Base-by-base conservation (phyloP, 2,113 vertebrate species). In the Protobothrops flavoviridis region DNA sequence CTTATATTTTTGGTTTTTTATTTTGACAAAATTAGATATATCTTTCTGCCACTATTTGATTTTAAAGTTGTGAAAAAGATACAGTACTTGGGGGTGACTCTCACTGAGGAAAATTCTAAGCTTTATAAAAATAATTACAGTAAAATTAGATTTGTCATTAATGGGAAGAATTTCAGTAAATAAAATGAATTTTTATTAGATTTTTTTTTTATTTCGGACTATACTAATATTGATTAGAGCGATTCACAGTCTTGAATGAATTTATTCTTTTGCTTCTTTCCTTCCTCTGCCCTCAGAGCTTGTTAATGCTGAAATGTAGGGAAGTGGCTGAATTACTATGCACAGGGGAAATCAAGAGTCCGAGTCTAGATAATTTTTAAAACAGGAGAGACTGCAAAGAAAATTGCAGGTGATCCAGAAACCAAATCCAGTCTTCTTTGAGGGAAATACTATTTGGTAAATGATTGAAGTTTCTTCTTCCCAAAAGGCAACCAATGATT, bases 311-410 rank as follows among this genome's bases (percentile, higher is more conserved):
- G 55, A 90, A 45, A 61, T 39, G 21, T 26, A 26, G 74, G 17
- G 55, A 85, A 26, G n/a, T 26, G n/a, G 39, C 23, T 53, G n/a
- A 90, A 61, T 93, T 53, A 90, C 29, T 50, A 59, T 33, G 20
- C 88, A 85, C 55, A 87, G n/a, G 89, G 74, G 74, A 90, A 87
- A 90, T 50, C 92, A 87, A 90, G 55, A 88, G 45, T 29, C 88
- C 61, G 17, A n/a, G n/a, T 33, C 55, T 50, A 86, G 4, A 26
- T 88, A 69, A 48, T 50, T 61, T 86, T 90, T 90, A 86, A 45
- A 61, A 90, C 89, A 86, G 55, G 74, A 85, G 88, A 26, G 45
- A 48, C 29, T 52, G 55, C 55, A 10, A 87, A 26, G 33, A 89
- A 61, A 56, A 57, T 26, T 81, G 52, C 33, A 39, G 69, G 90